Evolutionary conservation across 2,888 invertebrate species (phyloP), one percentile per base, ranked within the genome.

Genomic region (Acronicta alni): DNA sequence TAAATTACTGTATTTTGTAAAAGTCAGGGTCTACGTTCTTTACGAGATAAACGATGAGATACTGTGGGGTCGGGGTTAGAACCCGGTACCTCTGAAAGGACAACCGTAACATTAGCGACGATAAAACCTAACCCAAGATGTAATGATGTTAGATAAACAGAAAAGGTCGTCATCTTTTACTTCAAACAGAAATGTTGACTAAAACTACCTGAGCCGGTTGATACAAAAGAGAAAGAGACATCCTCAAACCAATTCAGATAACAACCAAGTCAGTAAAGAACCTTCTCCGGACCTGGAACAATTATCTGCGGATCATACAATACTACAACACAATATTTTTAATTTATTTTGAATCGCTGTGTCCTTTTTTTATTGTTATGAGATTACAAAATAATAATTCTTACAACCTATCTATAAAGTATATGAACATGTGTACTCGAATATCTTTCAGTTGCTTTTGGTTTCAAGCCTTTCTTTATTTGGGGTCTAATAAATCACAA

Each of bases 401-500:
- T n/a, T n/a, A n/a, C n/a, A n/a, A n/a, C n/a, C n/a, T n/a, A n/a
- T n/a, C n/a, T n/a, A n/a, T n/a, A n/a, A n/a, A n/a, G n/a, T n/a
- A n/a, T n/a, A n/a, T n/a, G n/a, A n/a, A n/a, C n/a, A n/a, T n/a
- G n/a, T n/a, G n/a, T n/a, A n/a, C 35, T 6, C 35, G n/a, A 35
- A n/a, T 4, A 35, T 35, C 35, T 35, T n/a, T 35, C 7, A 35
- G 30, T 39, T 17, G 48, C 37, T 57, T 70, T 66, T 55, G 18
- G 32, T 49, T 62, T 20, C 20, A 52, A 59, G 35, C 30, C 49
- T 61, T 53, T 32, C 30, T 44, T 52, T 48, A 57, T 64, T 74
- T 59, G 46, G 61, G 55, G 51, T 72, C 47, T 72, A 62, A 60
- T 72, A 77, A 67, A 72, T 72, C 61, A 77, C 64, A 67, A 54